These are phyloP conservation scores for Anguilla marmorata DNA, from an alignment of 2,797 vertebrate species.

Conservation along the genomic window DNA sequence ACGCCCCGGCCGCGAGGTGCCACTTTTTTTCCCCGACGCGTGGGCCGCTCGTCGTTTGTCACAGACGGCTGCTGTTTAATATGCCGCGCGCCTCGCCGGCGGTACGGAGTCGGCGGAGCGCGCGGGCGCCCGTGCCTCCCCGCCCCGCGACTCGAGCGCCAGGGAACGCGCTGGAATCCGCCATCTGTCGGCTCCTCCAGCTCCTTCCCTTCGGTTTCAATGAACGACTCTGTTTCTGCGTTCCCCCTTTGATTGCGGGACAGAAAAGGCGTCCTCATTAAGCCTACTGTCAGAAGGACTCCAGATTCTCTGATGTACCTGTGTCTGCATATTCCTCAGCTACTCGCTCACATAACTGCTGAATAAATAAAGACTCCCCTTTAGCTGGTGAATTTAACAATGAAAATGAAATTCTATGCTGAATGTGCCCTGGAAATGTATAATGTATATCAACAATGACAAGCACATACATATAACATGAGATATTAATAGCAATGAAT, in stretches of 20 bases:
- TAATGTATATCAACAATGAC: not conserved
- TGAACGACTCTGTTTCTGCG: not conserved
- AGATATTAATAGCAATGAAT: conserved; percentile 8
- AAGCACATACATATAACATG: conserved; percentile 7
- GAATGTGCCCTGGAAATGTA: not conserved
- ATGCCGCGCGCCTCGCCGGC: conserved; percentile 31
- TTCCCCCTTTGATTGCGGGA: conserved; percentile 19
- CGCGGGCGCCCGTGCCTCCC: not conserved
- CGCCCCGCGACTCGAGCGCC: conserved; percentile 36
- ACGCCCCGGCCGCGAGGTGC: conserved; percentile 40
- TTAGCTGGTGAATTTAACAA: conserved; percentile 11
- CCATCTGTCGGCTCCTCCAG: conserved; percentile 27
- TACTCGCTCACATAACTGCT: not conserved
- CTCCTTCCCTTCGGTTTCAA: conserved; percentile 12
- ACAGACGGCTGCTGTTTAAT: conserved; percentile 44
- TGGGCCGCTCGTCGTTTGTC: conserved; percentile 57
- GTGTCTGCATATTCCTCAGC: not conserved
- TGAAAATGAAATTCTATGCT: not conserved
- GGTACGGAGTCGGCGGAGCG: conserved; percentile 10
- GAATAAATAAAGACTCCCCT: conserved; percentile 1
- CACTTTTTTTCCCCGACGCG: conserved; percentile 37
- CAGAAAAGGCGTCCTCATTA: not conserved
- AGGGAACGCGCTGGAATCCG: conserved; percentile 27
- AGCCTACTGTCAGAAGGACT: not conserved
- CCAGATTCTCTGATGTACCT: conserved; percentile 29